Evolutionary conservation across 2,113 vertebrate genomes (phyloP), one percentile per base, ranked within the genome.

Genomic region (Vicugna pacos): DNA sequence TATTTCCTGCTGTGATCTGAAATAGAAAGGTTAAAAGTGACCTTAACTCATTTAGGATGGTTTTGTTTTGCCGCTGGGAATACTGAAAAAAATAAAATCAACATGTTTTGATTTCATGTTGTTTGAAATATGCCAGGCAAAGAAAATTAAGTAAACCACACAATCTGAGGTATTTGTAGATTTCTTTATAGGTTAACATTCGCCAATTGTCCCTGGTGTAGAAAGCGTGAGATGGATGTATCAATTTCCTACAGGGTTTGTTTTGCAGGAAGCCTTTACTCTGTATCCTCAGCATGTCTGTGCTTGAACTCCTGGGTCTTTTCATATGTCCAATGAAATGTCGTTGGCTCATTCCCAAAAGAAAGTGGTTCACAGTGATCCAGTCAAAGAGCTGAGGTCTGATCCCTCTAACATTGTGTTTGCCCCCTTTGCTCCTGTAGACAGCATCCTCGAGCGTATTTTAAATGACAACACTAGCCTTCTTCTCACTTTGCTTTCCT

Each of bases 1-100:
- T 58, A 82, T 48, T 93, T 92, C 95, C 80, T 94, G 10, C 87
- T 97, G 87, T 93, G 91, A 96, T 95, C 50, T 96, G 75, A 98
- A 97, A 95, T 22, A 92, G 48, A 70, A 89, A 97, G 96, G 77
- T 92, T 89, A 93, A 95, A 96, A 50, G 8, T 24, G 28, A 56
- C 75, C 15, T 92, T 54, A 94, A 76, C 60, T 94, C 84, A 97
- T 95, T 52, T 65, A 96, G 62, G 28, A 38, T 94, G 81, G 75
- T 77, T 82, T 91, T 79, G 26, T 91, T 98, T 95, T 97, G 72
- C 70, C 56, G 73, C 64, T 52, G 89, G 48, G 50, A 93, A 94
- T 76, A 81, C 42, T 58, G 65, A 62, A 30, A 76, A 75, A 62
- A 90, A 56, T 13, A 8, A 30, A 91, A n/a, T 58, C 30, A 35